A percentile compares a stretch with the other conserved stretches of the same genome.
phyloP scores from a whole-genome alignment of 2,797 vertebrate species.

The Distichodus sexfasciatus region DNA sequence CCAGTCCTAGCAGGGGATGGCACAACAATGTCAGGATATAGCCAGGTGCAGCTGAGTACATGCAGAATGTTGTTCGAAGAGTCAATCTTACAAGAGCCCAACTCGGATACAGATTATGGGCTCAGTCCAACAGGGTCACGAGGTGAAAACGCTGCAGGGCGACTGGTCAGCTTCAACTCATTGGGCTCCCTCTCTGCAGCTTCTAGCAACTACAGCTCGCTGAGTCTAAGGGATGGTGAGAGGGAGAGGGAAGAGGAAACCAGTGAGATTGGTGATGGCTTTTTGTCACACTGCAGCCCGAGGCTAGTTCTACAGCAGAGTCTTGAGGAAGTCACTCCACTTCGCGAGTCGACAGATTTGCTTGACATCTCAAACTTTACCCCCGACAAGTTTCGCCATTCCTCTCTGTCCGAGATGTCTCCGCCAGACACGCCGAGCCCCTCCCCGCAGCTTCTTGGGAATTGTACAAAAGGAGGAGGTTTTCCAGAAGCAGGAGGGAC shows the following conservation, averaged over 20 bases:
- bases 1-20: constrained; percentile 62
- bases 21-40: constrained; percentile 71
- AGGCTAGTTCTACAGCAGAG: constrained; percentile 98
- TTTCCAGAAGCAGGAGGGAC: constrained; percentile 82
- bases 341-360: constrained; percentile 97
- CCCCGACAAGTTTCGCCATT: constrained; percentile 98
- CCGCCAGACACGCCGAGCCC: constrained; percentile 96
- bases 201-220: constrained; percentile 96
- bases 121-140: constrained; percentile 75
- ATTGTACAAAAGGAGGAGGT: constrained; percentile 80
- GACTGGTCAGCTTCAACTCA: constrained; percentile 97
- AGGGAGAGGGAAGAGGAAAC: constrained; percentile 94
- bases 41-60: constrained; percentile 71
- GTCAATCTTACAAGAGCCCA: constrained; percentile 71
- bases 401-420: constrained; percentile 94
- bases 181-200: constrained; percentile 92
- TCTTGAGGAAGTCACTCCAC: constrained; percentile 91
- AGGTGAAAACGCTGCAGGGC: constrained; percentile 71
- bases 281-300: constrained; percentile 97
- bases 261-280: constrained; percentile 85
- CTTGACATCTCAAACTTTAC: constrained; percentile 99
- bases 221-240: constrained; percentile 94
- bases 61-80: constrained; percentile 79
- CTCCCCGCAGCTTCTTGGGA: constrained; percentile 90
- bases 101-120: constrained; percentile 58